Base-by-base conservation (phyloP, 2,797 vertebrate genomes). In the Lepus oiostolus region DNA sequence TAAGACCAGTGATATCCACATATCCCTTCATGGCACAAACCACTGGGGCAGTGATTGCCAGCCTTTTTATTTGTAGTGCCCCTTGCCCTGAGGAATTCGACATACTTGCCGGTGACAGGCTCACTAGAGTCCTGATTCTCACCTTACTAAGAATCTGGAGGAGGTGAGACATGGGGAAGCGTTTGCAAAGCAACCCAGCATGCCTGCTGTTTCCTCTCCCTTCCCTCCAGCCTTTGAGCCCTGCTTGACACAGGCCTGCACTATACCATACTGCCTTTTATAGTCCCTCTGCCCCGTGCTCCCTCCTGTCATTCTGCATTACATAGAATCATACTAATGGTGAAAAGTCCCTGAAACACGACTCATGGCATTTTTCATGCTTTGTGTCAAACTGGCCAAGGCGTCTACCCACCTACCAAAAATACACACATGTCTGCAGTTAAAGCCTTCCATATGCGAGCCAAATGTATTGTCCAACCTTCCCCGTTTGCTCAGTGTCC, bases 121-220 rank as follows among this genome's bases (percentile, higher is more conserved):
- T 88, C 62, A 86, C 54, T 84, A 19, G 70, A 71, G 42, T 79
- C 63, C 80, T 84, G 65, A 80, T 85, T 82, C 30, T 79, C 42
- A 71, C 35, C 11, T 7, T 42, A 90, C 42, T 74, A 76, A 68
- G 42, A 83, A 87, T 38, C 63, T 60, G 91, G 76, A 81, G 77
- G 42, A 79, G n/a, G 32, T 38, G 12, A 26, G 22, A 58, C 62
- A 84, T 58, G 21, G 47, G 28, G 62, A 6, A 83, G 58, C 65
- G 52, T 75, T 58, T 80, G 85, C 35, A 89, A 83, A 93, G 38
- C 76, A 85, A 67, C 35, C 30, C 12, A 71, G 67, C 85, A 92
- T 60, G 30, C 62, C 50, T 91, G 32, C 72, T 85, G 0, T 68
- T 60, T 71, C 67, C 79, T 65, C 52, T 19, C 30, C 74, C 24